These are phyloP conservation scores for Iselma pallidipennis DNA, from an alignment of 2,888 invertebrate species.

Conservation along the genomic window DNA sequence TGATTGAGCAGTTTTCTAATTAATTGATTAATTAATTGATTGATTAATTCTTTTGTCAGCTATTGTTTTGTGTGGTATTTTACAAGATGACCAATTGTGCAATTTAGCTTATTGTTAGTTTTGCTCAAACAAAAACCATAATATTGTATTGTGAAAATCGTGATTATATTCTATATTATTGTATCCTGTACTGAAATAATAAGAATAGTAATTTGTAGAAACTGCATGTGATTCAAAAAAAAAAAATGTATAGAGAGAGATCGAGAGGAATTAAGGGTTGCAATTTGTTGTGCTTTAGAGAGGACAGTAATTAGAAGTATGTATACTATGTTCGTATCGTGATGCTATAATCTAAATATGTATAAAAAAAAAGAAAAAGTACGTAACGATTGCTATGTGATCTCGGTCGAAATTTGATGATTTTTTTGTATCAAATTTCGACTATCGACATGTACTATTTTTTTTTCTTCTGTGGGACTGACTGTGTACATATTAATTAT, in stretches of 20 bases:
- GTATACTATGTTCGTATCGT: slow-evolving; percentile 33
- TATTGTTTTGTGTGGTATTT: slow-evolving; percentile 7
- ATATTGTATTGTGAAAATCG: not conserved
- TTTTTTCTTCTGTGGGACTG: slow-evolving; percentile 45
- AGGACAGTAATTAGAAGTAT: slow-evolving; percentile 13
- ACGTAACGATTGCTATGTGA: slow-evolving; percentile 45
- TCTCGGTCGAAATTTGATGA: slow-evolving; percentile 47
- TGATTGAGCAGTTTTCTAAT: slow-evolving; percentile 15
- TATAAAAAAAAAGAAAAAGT: slow-evolving; percentile 25
- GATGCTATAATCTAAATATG: no score
- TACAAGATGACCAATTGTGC: slow-evolving; percentile 19
- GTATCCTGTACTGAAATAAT: not conserved
- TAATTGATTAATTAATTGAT: not conserved
- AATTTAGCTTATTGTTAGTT: slow-evolving; percentile 17
- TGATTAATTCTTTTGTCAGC: slow-evolving; percentile 3
- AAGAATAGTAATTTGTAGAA: slow-evolving; percentile 1
- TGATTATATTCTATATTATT: not conserved
- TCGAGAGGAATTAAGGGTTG: not conserved
- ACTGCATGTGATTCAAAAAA: not conserved
- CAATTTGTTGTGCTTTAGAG: slow-evolving; percentile 14
- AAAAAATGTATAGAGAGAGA: no score
- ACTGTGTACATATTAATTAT: slow-evolving; percentile 46
- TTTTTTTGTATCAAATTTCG: slow-evolving; percentile 37
- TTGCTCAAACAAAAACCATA: slow-evolving; percentile 14
- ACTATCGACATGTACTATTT: slow-evolving; percentile 24